A percentile compares a stretch with the other conserved stretches of the same genome.
Conservation (phyloP, 1,140 invertebrate species). For the Sipha flava region DNA sequence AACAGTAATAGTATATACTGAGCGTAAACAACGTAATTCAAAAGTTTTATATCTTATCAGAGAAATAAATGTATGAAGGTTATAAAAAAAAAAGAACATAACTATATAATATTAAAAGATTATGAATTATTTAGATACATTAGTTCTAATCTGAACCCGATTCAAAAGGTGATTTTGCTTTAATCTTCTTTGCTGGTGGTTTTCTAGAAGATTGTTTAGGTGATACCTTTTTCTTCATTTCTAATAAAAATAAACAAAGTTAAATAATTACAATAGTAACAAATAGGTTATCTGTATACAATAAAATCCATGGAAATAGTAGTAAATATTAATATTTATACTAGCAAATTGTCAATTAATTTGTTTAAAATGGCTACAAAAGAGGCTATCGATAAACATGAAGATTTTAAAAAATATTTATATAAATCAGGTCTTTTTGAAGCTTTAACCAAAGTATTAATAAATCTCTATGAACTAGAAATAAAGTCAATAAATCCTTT, state of each 20-base stretch:
- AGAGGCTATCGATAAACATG: background rate
- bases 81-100: background rate
- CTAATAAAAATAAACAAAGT: background rate
- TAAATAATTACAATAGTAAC: background rate
- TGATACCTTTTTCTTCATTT: background rate
- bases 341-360: background rate
- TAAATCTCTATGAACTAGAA: background rate
- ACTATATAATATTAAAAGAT: background rate
- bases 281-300: too few relatives aligned
- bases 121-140: background rate
- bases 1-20: background rate
- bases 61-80: background rate
- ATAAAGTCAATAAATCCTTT: constrained; percentile 8
- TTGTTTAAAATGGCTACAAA: background rate
- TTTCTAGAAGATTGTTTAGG: background rate
- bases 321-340: background rate
- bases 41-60: background rate
- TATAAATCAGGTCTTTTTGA: background rate
- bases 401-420: constrained; percentile 12
- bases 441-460: constrained; percentile 8
- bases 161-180: background rate
- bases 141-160: background rate
- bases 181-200: constrained; percentile 10
- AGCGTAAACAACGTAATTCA: background rate
- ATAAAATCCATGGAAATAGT: background rate